Evolutionary conservation across 2,797 vertebrate species (phyloP).

Genomic region (Champsocephalus gunnari): DNA sequence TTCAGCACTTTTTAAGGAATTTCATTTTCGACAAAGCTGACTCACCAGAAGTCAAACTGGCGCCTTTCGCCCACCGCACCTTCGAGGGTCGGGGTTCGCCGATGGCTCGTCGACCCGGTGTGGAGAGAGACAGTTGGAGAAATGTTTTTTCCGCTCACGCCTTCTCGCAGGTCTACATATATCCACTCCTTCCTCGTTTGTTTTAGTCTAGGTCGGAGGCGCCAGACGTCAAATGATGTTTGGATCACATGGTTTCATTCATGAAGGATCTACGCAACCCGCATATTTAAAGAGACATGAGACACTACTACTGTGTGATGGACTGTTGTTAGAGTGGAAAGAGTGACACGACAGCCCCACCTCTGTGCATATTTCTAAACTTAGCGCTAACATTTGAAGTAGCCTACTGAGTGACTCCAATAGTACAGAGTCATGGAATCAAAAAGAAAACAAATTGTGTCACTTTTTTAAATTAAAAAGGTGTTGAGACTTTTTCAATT

Average conservation of each 20-base stretch:
- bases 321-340: constrained; percentile 51
- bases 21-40: constrained; percentile 52
- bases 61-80: constrained; percentile 62
- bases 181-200: constrained; percentile 83
- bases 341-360: constrained; percentile 58
- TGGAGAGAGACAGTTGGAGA: constrained; percentile 64
- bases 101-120: constrained; percentile 52
- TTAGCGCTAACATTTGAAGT: constrained; percentile 41
- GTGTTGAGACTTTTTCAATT: neutral
- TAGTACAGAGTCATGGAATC: neutral
- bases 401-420: constrained; percentile 24
- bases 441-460: neutral
- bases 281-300: constrained; percentile 82
- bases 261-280: constrained; percentile 90
- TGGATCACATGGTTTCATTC: constrained; percentile 98
- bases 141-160: constrained; percentile 69
- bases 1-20: constrained; percentile 69
- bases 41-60: constrained; percentile 78
- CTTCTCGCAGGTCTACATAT: constrained; percentile 69
- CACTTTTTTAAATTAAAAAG: neutral
- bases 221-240: constrained; percentile 96
- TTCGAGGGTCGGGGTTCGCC: constrained; percentile 43
- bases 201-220: constrained; percentile 80
- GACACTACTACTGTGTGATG: constrained; percentile 61
- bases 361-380: constrained; percentile 54